Base-by-base conservation (phyloP, 2,113 vertebrate species). In the Hypomesus transpacificus region DNA sequence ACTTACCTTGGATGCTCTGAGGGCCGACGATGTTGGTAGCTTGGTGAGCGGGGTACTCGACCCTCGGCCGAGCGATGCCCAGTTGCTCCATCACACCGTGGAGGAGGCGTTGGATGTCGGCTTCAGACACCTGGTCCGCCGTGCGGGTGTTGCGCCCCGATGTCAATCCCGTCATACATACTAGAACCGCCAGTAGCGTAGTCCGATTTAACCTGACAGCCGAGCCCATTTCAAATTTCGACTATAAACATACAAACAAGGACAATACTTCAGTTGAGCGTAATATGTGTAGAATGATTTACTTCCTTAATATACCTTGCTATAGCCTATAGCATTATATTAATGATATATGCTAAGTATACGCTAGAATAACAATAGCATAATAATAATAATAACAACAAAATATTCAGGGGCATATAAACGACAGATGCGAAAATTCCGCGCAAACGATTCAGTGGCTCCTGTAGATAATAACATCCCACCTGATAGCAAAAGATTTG, bases 61-160 rank as follows among this genome's bases (percentile, higher is more conserved):
- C 96, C 20, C 97, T 87, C 0, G 96, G 96, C 61, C 95, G 93
- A 69, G 96, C 96, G 76, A 98, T 97, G 71, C 97, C 96, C 83
- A 99, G 3, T 52, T 98, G 96, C 80, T 98, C 96, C 95, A 98
- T 98, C 50, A 98, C 95, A 1, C 96, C 96, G 68, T 98, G 97
- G 59, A 98, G 94, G 4, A 99, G 92, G 61, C 96, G 94, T 88
- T 98, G 96, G 81, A 99, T 95, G 70, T 98, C 95, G 68, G 91
- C 92, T 81, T 98, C 95, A 0, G 96, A 96, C 74, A 97, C 94
- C 79, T 92, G 91, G 84, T 95, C 94, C 1, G 90, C 88, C 24
- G 89, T 92, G 69, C 92, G 90, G 1, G 91, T 85, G 78, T 90
- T 95, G 75, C 94, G 93, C 77, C 91, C 92, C 1, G 89, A 86